Conservation (phyloP, 2,113 vertebrate genomes). For the Leptobrachium leishanense region DNA sequence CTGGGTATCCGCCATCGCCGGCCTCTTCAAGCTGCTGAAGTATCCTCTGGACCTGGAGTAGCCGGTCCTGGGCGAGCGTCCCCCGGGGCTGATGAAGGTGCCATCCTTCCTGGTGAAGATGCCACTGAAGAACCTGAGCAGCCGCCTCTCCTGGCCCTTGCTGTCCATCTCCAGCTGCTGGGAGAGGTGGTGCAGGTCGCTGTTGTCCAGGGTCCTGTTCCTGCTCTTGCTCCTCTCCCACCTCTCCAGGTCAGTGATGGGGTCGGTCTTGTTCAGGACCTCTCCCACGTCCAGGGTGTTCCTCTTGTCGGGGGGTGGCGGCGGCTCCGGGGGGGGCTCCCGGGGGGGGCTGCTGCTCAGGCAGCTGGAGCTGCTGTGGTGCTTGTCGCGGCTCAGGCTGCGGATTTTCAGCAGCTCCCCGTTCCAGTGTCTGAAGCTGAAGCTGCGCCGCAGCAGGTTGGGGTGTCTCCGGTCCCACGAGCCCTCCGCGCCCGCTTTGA, state of each 20-base stretch:
- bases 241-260: slow-evolving; percentile 71
- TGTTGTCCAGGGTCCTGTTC: slow-evolving; percentile 91
- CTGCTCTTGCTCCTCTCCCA: slow-evolving; percentile 76
- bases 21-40: slow-evolving; percentile 66
- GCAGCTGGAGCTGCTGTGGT: slow-evolving; percentile 71
- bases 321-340: neutral
- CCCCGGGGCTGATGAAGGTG: slow-evolving; percentile 65
- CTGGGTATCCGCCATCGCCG: slow-evolving; percentile 59
- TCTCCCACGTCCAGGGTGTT: slow-evolving; percentile 79
- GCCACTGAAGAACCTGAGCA: slow-evolving; percentile 87
- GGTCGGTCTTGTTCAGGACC: slow-evolving; percentile 74
- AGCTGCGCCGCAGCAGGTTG: slow-evolving; percentile 76
- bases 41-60: slow-evolving; percentile 65
- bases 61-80: slow-evolving; percentile 57
- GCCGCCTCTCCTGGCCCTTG: slow-evolving; percentile 69
- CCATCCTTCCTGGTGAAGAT: slow-evolving; percentile 82
- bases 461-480: slow-evolving; percentile 60
- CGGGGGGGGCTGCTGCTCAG: slow-evolving; percentile 17
- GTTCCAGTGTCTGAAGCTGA: slow-evolving; percentile 86
- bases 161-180: slow-evolving; percentile 66
- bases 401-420: slow-evolving; percentile 65
- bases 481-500: slow-evolving; percentile 13
- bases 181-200: slow-evolving; percentile 79
- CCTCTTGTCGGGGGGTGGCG: slow-evolving; percentile 62
- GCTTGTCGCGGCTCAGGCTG: slow-evolving; percentile 67